Percentiles rank a stretch among this genome's conserved stretches.
These are phyloP conservation scores for Coracias cyanogaster DNA, from an alignment of 2,797 vertebrate genomes.

Conservation along the genomic window DNA sequence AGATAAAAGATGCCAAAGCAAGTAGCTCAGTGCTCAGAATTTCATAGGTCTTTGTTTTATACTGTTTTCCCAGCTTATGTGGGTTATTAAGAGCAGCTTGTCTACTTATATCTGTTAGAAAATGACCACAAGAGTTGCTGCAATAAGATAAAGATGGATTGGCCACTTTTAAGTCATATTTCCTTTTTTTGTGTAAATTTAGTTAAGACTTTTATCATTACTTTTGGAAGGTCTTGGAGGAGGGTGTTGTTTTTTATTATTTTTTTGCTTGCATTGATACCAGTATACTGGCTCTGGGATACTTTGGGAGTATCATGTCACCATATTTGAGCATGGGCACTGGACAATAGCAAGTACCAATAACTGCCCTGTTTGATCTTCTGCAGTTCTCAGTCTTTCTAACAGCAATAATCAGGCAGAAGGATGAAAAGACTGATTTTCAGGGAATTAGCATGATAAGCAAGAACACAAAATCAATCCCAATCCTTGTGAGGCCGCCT, in stretches of 20 bases:
- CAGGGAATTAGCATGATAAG: constrained; percentile 99
- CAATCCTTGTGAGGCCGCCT: constrained; percentile 97
- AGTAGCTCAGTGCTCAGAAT: constrained; percentile 25
- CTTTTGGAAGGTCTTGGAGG: constrained; percentile 22
- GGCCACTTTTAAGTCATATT: constrained; percentile 54
- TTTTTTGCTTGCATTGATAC: constrained; percentile 53
- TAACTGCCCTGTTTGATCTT: constrained; percentile 86
- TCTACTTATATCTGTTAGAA: constrained; percentile 20
- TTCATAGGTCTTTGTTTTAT: constrained; percentile 17
- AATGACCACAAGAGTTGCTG: constrained; percentile 19
- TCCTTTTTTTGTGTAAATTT: constrained; percentile 57
- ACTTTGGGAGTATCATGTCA: constrained; percentile 74
- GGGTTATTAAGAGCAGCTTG: constrained; percentile 2
- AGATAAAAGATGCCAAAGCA: constrained; percentile 7
- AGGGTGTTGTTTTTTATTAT: not conserved
- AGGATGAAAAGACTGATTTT: constrained; percentile 99
- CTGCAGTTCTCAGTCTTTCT: constrained; percentile 94
- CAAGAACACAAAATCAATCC: constrained; percentile 99
- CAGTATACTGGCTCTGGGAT: constrained; percentile 35
- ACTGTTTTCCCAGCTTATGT: not conserved
- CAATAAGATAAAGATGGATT: constrained; percentile 38
- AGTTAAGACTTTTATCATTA: constrained; percentile 38
- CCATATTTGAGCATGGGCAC: constrained; percentile 69
- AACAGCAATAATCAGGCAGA: constrained; percentile 99
- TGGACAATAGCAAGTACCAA: constrained; percentile 84